Conservation (phyloP, 2,113 vertebrate genomes). For the Syngnathus typhle region DNA sequence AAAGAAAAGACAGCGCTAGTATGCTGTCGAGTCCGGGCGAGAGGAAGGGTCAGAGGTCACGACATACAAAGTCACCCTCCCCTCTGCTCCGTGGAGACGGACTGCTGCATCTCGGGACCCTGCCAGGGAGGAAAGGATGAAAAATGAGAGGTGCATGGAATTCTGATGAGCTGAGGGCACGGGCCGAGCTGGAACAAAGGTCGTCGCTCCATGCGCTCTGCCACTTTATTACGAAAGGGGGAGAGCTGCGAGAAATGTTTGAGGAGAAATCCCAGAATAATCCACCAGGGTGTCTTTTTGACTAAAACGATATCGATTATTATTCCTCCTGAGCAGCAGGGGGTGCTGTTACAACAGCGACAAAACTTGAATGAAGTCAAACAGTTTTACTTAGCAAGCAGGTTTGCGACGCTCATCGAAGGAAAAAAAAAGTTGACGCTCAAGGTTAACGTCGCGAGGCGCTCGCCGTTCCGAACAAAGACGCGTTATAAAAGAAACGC, state of each 20-base stretch:
- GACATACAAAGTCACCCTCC: conserved; percentile 39
- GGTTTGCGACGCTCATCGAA: conserved; percentile 24
- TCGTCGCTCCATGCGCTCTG: conserved; percentile 55
- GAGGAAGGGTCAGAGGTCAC: conserved; percentile 50
- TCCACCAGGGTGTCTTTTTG: conserved; percentile 58
- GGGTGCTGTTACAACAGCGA: conserved; percentile 47
- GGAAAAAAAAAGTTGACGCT: conserved; percentile 42
- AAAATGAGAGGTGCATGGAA: conserved; percentile 61
- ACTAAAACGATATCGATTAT: conserved; percentile 39
- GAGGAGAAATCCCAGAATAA: conserved; percentile 65
- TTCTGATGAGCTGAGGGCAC: conserved; percentile 66
- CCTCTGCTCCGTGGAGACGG: conserved; percentile 48
- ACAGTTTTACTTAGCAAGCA: neutral
- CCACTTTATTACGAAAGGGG: conserved; percentile 65
- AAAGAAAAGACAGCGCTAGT: conserved; percentile 9
- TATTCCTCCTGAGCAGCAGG: conserved; percentile 57
- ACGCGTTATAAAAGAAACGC: conserved; percentile 52
- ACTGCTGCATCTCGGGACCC: conserved; percentile 38
- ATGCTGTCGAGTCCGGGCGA: conserved; percentile 27
- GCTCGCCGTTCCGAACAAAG: conserved; percentile 36
- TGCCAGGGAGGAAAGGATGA: conserved; percentile 48
- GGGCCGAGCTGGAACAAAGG: conserved; percentile 59
- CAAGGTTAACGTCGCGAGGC: conserved; percentile 55
- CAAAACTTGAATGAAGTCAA: conserved; percentile 18
- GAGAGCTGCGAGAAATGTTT: conserved; percentile 54